Base-by-base conservation (phyloP, 2,888 invertebrate species). In the Sinodicranocentrus sp. region DNA sequence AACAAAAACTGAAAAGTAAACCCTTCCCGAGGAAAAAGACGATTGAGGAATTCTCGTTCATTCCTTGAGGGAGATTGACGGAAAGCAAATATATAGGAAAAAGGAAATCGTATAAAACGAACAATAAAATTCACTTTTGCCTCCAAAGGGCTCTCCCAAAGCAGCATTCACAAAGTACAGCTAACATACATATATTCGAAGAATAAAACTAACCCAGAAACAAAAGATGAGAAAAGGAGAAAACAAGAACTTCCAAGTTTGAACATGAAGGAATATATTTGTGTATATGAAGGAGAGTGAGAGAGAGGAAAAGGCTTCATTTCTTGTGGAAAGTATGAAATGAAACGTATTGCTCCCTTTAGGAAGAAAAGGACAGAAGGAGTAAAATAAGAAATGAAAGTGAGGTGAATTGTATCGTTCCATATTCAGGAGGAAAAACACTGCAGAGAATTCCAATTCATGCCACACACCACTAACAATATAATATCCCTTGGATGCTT, bases 91-190 rank as follows among this genome's bases (percentile, higher is more conserved):
- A 68, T 44, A 39, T 73, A 73, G 33, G 21, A 17, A 67, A 67
- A 76, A 48, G 67, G 67, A 57, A 39, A 39, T 65, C 21, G 52
- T 76, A 33, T 54, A 54, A 76, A 54, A 59, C n/a, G 63, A 39
- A 78, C 78, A 78, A 71, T 78, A 78, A 78, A 70, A 78, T 78
- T 78, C 78, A 78, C 78, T 78, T 78, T 78, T 48, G 71, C 63
- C 57, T 78, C 78, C 78, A 71, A 71, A 78, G 78, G 78, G 78
- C 78, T 71, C 78, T 71, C 71, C 63, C 71, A 78, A 70, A 78
- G 71, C 70, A 78, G 52, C 70, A 78, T 78, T 43, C 59, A 59
- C 25, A n/a, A n/a, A n/a, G n/a, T n/a, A n/a, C n/a, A n/a, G n/a
- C n/a, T n/a, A n/a, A n/a, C n/a, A n/a, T n/a, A n/a, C 44, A 23